A percentile compares a stretch with the other conserved stretches of the same genome.
phyloP scores from a whole-genome alignment of 2,888 invertebrate species.

The Hyposoter didymator region DNA sequence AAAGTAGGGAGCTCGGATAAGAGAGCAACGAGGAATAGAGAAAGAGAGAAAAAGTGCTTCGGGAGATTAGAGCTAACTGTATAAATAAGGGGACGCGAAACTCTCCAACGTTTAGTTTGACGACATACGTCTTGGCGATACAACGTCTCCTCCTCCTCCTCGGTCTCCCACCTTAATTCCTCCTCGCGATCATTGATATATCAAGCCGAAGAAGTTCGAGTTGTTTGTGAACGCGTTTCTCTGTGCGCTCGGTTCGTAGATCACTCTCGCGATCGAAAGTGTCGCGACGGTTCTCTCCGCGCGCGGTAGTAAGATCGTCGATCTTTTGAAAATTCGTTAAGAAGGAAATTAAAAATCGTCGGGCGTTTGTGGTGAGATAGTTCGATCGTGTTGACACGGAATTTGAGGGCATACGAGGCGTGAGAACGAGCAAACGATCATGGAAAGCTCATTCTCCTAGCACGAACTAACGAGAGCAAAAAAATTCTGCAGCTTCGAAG shows the following conservation, averaged over 20 bases:
- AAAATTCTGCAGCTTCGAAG: neutral
- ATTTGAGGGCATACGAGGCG: neutral
- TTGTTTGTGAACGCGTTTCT: slow-evolving; percentile 6
- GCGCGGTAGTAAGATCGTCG: neutral
- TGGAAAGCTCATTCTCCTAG: slow-evolving; percentile 65
- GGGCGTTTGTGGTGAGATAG: neutral
- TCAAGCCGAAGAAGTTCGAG: neutral
- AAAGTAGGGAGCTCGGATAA: slow-evolving; percentile 58
- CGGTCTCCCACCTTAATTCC: neutral
- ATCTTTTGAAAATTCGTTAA: neutral
- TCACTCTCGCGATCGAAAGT: slow-evolving; percentile 1
- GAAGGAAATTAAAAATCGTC: neutral
- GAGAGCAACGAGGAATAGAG: slow-evolving; percentile 22
- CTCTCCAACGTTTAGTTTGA: slow-evolving; percentile 65
- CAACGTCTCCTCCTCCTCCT: neutral
- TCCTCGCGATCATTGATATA: neutral
- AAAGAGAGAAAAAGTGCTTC: slow-evolving; percentile 19
- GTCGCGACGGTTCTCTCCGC: neutral
- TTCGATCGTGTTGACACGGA: neutral
- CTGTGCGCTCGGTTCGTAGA: slow-evolving; percentile 4
- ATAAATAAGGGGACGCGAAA: slow-evolving; percentile 65
- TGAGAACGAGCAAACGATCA: slow-evolving; percentile 27
- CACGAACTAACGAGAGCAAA: slow-evolving; percentile 16
- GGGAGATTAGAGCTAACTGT: slow-evolving; percentile 61
- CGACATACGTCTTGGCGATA: slow-evolving; percentile 55